Evolutionary conservation across 2,797 vertebrate genomes (phyloP), one percentile per base, ranked within the genome.

Genomic region (Carduelis carduelis): DNA sequence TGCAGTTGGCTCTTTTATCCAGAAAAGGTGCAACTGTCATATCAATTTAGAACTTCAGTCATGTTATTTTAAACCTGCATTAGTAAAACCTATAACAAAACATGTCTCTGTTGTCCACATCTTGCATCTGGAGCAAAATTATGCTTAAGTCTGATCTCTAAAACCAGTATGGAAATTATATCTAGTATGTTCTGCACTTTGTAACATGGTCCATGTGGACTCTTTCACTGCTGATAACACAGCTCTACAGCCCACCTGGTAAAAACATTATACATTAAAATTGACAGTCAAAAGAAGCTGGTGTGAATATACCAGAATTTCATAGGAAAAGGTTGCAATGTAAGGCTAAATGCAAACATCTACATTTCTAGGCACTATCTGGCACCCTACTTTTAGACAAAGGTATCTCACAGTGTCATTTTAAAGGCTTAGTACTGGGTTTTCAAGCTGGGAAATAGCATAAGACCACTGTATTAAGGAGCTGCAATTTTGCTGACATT

Each of bases 21-120:
- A 84, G 91, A 91, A 96, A 96, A 94, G 90, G 88, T 97, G 92
- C 80, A 96, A 93, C 82, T 97, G 89, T 97, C 94, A 94, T 57
- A 92, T 91, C 96, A 92, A 96, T 95, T 97, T 97, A 97, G 94
- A 98, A 96, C 96, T 97, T 96, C 95, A 97, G 74, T 82, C 83
- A n/a, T 88, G 93, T 94, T 96, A 97, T 87, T 96, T 95, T 94
- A 97, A 97, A 91, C 52, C 83, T 94, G 71, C 80, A 55, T 97
- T 92, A 96, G 68, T 95, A 97, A 97, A 95, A 88, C 92, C 83
- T 69, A 50, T 83, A 95, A 96, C 76, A 92, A 92, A 94, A 75
- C 82, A 71, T 76, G 84, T 53, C 72, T 96, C 95, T 97, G 84
- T 61, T 94, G 87, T 83, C 93, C 76, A 64, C n/a, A 88, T 81